Evolutionary conservation across 2,797 vertebrate species (phyloP), one percentile per base, ranked within the genome.

Genomic region (Labroides dimidiatus): DNA sequence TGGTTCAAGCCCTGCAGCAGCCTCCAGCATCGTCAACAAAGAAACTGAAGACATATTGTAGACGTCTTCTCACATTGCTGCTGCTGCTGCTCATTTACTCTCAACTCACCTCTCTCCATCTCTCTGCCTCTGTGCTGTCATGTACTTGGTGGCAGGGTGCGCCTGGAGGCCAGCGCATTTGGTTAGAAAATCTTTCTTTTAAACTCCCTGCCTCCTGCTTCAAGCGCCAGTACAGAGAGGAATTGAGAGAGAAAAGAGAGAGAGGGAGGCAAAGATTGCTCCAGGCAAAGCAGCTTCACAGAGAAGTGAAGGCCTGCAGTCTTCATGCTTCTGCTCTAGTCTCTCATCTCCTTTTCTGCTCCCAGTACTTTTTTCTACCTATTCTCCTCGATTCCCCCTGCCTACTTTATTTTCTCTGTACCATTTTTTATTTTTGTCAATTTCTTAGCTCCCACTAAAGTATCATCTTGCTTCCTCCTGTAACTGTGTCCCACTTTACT

Each of bases 261-360:
- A 64, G 54, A 44, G 74, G 52, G 44, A 47, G 37, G 50, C 7
- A 44, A 13, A 42, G 19, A 57, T 41, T 19, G 68, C 83, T 82
- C 2, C 64, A 75, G 85, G 84, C 81, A 2, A 72, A 77, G 81
- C 52, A 77, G 78, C 79, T 87, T 84, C 84, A 84, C 47, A 80
- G 76, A 72, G 74, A 80, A 77, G 59, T 43, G 56, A 72, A 50
- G 72, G 69, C 72, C 85, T 72, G 77, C 76, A 61, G 79, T 72
- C 69, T 80, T 76, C 78, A 72, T 51, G 64, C 15, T 0, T 56
- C 53, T 55, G 44, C 64, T 43, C 77, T 79, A 69, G 41, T 48
- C 33, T 48, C 33, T 68, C 51, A 59, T 68, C 27, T 52, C 10
- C 16, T 30, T 52, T 33, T 33, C 27, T 33, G 16, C 50, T 30